Evolutionary conservation across 2,797 vertebrate species (phyloP), one percentile per base, ranked within the genome.

Genomic region (Aphelocoma californica): DNA sequence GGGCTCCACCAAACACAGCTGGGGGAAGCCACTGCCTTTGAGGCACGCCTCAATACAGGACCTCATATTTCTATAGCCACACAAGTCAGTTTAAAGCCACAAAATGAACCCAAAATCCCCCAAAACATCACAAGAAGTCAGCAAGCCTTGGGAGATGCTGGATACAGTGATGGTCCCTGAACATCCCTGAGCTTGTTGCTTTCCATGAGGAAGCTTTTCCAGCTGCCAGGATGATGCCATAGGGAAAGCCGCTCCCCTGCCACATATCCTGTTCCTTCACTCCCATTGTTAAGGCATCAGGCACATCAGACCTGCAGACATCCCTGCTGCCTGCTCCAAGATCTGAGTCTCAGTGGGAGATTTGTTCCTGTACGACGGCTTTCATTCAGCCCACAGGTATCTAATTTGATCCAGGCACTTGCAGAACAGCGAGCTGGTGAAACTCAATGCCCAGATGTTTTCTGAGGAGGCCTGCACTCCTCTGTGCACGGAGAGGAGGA

Each of bases 1-100:
- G 2, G 12, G 19, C 5, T 82, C 25, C 62, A 71, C 25, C 10
- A n/a, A 72, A 75, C 14, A 34, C 7, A 88, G 15, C 54, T 69
- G 26, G 38, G 62, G 18, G 32, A 53, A 75, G 29, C 3, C 57
- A 34, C 28, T 82, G 48, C 45, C 28, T 56, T 57, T 0, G 0
- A 51, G 31, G 7, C 25, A 26, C 3, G 51, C 18, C 24, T 56
- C 0, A 0, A 24, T 21, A 29, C 10, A 58, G 40, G 32, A 14
- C 14, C 7, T 69, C 1, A 0, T 19, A n/a, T 20, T 24, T 48
- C 47, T 26, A 48, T 25, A 9, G 47, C 47, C 47, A 25, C 21
- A 57, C 7, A 84, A 18, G 10, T 66, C 24, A 58, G 11, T 28
- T 78, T 70, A 70, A 66, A 62, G 47, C 10, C 83, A 70, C 7